phyloP scores from a whole-genome alignment of 2,888 invertebrate species.

The Graphium colonna region DNA sequence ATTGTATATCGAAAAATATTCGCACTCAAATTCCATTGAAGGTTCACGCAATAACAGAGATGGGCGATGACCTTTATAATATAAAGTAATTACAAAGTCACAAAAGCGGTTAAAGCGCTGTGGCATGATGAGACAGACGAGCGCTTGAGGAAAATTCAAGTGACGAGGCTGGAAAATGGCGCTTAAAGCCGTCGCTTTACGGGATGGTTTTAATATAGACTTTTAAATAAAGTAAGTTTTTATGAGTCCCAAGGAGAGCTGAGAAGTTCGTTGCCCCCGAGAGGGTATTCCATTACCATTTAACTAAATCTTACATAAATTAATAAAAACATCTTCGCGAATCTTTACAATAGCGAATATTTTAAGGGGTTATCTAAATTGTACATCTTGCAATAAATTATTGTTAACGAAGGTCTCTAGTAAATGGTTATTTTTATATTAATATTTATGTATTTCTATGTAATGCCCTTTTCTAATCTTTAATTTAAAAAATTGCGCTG shows the following conservation, averaged over 20 bases:
- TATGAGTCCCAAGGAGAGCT: conserved; percentile 4
- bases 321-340: neutral
- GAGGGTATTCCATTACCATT: too few relatives aligned
- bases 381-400: too few relatives aligned
- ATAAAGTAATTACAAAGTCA: conserved; percentile 17
- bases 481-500: too few relatives aligned
- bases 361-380: too few relatives aligned
- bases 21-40: conserved; percentile 2
- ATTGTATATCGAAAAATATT: neutral
- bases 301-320: neutral
- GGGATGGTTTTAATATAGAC: conserved; percentile 7
- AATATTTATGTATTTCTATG: too few relatives aligned
- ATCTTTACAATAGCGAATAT: neutral
- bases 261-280: conserved; percentile 1
- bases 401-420: too few relatives aligned
- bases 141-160: conserved; percentile 11
- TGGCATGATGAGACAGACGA: conserved; percentile 18
- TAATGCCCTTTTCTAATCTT: too few relatives aligned
- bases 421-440: too few relatives aligned
- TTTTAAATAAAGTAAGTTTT: conserved; percentile 11
- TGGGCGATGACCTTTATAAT: conserved; percentile 18
- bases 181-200: conserved; percentile 8
- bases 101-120: conserved; percentile 11
- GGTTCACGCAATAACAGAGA: neutral
- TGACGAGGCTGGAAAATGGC: conserved; percentile 15